Evolutionary conservation across 1,140 invertebrate genomes (phyloP).

Genomic region (Anagrus nilaparvatae): DNA sequence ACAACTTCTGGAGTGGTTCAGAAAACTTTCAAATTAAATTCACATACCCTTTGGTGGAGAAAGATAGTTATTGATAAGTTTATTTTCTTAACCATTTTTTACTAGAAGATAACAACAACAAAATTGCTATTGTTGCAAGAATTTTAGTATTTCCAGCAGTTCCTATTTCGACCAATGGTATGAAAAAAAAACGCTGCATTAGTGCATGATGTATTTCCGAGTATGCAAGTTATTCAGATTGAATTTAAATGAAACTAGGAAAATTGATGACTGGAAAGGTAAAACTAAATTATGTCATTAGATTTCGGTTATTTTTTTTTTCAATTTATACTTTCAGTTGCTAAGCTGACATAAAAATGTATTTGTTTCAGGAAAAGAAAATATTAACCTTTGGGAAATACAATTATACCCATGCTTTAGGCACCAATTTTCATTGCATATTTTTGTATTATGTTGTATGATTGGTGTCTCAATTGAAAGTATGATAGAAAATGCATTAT

Average conservation of each 20-base stretch:
- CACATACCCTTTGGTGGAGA: slow-evolving; percentile 89
- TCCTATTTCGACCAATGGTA: slow-evolving; percentile 55
- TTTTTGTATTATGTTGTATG: slow-evolving; percentile 76
- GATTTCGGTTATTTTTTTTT: slow-evolving; percentile 7
- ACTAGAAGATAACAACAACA: neutral
- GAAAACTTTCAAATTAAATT: slow-evolving; percentile 64
- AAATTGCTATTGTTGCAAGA: slow-evolving; percentile 68
- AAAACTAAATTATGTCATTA: neutral
- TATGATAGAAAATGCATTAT: slow-evolving; percentile 76
- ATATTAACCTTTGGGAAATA: slow-evolving; percentile 67
- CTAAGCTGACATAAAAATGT: slow-evolving; percentile 62
- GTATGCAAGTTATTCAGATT: slow-evolving; percentile 65
- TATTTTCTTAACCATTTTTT: neutral
- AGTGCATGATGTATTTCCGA: slow-evolving; percentile 73
- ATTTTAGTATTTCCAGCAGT: slow-evolving; percentile 72
- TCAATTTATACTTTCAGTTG: slow-evolving; percentile 41
- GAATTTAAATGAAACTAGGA: slow-evolving; percentile 76
- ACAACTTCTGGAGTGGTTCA: slow-evolving; percentile 71
- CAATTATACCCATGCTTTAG: slow-evolving; percentile 61
- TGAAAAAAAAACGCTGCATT: slow-evolving; percentile 68
- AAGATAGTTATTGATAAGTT: slow-evolving; percentile 47
- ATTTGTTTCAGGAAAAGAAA: slow-evolving; percentile 72
- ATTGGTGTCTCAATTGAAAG: slow-evolving; percentile 78
- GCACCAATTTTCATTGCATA: slow-evolving; percentile 84
- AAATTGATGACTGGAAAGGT: slow-evolving; percentile 56